Evolutionary conservation across 2,888 invertebrate species (phyloP).

Genomic region (Macrosiphum euphorbiae): DNA sequence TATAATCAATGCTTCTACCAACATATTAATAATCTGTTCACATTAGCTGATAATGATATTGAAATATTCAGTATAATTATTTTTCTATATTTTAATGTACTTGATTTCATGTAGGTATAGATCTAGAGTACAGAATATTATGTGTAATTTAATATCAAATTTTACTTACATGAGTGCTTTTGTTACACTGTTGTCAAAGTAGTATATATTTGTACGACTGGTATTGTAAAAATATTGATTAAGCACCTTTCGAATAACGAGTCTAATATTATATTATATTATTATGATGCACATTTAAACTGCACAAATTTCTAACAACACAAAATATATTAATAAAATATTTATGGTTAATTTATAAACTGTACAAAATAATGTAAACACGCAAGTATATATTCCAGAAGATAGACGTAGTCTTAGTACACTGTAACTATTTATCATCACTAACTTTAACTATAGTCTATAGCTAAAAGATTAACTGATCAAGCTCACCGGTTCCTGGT

Average conservation of each 20-base stretch:
- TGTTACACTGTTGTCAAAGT: neutral
- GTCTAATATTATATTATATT: neutral
- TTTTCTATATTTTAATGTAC: neutral
- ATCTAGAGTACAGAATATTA: neutral
- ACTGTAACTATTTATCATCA: conserved; percentile 56
- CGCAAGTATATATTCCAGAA: conserved; percentile 30
- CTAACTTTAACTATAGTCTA: conserved; percentile 51
- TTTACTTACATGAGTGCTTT: conserved; percentile 45
- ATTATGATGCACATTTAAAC: neutral
- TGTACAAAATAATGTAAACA: neutral
- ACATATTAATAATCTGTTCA: neutral
- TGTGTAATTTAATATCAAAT: neutral
- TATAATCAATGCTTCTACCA: neutral
- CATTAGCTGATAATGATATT: neutral
- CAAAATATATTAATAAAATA: conserved; percentile 1
- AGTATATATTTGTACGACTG: neutral
- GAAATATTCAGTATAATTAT: neutral
- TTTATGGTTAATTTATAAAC: neutral
- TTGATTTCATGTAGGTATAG: neutral
- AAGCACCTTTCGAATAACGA: neutral
- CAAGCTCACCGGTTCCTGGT: conserved; percentile 63
- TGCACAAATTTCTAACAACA: neutral
- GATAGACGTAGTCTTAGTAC: conserved; percentile 38
- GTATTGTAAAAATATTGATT: neutral
- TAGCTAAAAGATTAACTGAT: conserved; percentile 54